Evolutionary conservation across 1,140 invertebrate species (phyloP).

Genomic region (Bombus fervidus): DNA sequence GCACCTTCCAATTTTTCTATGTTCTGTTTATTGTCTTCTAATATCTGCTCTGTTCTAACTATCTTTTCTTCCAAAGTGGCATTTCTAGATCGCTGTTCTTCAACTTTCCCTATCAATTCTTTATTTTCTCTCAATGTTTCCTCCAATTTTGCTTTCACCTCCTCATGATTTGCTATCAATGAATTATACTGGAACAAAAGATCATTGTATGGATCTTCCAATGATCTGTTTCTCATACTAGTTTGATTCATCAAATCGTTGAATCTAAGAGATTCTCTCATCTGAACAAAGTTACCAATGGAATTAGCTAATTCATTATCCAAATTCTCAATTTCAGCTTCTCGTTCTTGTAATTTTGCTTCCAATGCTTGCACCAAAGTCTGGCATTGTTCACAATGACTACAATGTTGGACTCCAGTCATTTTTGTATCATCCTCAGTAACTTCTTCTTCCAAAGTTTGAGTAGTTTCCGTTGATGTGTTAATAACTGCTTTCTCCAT

Average conservation of each 20-base stretch:
- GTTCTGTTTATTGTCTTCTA: conserved; percentile 4
- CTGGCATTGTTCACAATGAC: conserved; percentile 72
- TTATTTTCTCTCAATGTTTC: conserved; percentile 84
- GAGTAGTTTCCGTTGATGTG: conserved; percentile 43
- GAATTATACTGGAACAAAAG: conserved; percentile 70
- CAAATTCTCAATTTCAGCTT: conserved; percentile 88
- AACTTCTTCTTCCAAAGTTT: conserved; percentile 49
- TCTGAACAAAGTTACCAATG: conserved; percentile 81
- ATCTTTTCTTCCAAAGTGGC: conserved; percentile 75
- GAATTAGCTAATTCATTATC: conserved; percentile 86
- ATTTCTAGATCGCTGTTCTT: conserved; percentile 79
- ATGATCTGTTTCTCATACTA: conserved; percentile 35
- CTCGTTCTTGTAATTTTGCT: conserved; percentile 88
- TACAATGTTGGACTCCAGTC: conserved; percentile 56
- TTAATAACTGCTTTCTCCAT: conserved; percentile 63
- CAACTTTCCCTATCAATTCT: conserved; percentile 82
- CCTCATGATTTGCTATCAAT: conserved; percentile 84
- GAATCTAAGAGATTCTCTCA: conserved; percentile 71
- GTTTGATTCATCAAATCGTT: conserved; percentile 65
- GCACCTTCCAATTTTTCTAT: conserved; percentile 23
- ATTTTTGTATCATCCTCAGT: conserved; percentile 27
- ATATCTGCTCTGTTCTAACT: conserved; percentile 74
- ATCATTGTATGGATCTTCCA: conserved; percentile 71
- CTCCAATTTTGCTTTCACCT: conserved; percentile 83
- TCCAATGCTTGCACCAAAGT: conserved; percentile 76